Evolutionary conservation across 2,113 vertebrate species (phyloP).

Genomic region (Electrona antarctica): DNA sequence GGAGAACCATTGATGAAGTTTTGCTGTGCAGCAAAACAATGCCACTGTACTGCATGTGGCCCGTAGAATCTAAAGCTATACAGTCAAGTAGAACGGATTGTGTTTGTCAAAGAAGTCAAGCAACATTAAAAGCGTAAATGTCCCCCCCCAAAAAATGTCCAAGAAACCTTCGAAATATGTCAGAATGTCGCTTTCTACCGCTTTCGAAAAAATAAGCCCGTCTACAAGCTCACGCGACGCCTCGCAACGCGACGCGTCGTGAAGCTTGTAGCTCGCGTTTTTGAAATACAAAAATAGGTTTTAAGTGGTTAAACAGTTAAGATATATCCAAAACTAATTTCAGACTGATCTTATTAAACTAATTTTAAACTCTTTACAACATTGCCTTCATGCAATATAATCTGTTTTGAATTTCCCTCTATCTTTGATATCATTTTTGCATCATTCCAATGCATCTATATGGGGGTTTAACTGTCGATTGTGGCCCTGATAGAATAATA

Average conservation of each 20-base stretch:
- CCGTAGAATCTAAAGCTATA: background rate
- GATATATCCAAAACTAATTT: background rate
- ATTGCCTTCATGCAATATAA: no score
- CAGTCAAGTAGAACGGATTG: slow-evolving; percentile 24
- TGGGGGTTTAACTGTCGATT: background rate
- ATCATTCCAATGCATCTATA: slow-evolving; percentile 35
- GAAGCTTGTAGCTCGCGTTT: no score
- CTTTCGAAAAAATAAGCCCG: no score
- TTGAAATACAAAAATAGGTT: background rate
- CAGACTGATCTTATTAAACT: background rate
- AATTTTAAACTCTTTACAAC: background rate
- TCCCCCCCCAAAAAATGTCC: no score
- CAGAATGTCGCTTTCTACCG: no score
- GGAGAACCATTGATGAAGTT: slow-evolving; percentile 1
- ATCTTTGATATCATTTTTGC: slow-evolving; percentile 10
- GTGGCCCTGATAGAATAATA: slow-evolving; percentile 5
- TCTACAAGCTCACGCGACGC: no score
- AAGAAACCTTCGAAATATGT: no score
- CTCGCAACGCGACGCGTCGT: no score
- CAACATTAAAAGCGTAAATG: background rate
- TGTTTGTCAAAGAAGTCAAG: slow-evolving; percentile 1
- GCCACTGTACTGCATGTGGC: background rate
- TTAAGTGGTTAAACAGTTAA: no score
- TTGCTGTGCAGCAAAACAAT: slow-evolving; percentile 18
- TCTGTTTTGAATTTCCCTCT: background rate